phyloP scores from a whole-genome alignment of 2,888 invertebrate species.

The Synanthedon vespiformis region DNA sequence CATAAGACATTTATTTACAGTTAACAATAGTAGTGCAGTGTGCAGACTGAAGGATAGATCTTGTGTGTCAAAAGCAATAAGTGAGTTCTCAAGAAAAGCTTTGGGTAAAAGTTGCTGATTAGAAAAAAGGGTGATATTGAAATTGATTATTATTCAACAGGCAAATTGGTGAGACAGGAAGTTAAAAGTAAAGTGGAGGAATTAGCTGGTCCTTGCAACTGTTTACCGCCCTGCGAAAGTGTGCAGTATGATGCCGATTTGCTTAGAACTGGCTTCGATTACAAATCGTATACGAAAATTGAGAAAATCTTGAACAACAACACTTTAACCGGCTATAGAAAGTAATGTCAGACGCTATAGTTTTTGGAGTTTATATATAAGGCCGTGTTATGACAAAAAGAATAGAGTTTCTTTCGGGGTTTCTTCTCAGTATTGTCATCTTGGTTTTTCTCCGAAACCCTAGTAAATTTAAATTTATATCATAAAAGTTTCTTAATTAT shows the following conservation, averaged over 20 bases:
- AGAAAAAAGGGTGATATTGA: not conserved
- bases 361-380: not conserved
- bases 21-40: conserved; percentile 2
- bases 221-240: conserved; percentile 4
- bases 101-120: not conserved
- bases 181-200: not conserved
- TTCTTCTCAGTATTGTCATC: too few relatives aligned
- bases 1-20: not conserved
- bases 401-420: too few relatives aligned
- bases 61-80: conserved; percentile 3
- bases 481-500: too few relatives aligned
- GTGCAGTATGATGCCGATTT: conserved; percentile 5
- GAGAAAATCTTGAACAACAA: not conserved
- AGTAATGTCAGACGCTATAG: not conserved
- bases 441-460: too few relatives aligned
- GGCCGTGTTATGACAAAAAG: too few relatives aligned
- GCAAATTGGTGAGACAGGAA: not conserved
- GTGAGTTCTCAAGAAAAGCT: conserved; percentile 1
- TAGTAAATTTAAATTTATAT: too few relatives aligned
- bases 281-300: not conserved
- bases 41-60: not conserved
- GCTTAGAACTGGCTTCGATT: conserved; percentile 1
- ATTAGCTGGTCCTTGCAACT: conserved; percentile 1
- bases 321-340: not conserved
- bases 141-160: not conserved